phyloP scores from a whole-genome alignment of 2,113 vertebrate species.

The Zapus hudsonius region DNA sequence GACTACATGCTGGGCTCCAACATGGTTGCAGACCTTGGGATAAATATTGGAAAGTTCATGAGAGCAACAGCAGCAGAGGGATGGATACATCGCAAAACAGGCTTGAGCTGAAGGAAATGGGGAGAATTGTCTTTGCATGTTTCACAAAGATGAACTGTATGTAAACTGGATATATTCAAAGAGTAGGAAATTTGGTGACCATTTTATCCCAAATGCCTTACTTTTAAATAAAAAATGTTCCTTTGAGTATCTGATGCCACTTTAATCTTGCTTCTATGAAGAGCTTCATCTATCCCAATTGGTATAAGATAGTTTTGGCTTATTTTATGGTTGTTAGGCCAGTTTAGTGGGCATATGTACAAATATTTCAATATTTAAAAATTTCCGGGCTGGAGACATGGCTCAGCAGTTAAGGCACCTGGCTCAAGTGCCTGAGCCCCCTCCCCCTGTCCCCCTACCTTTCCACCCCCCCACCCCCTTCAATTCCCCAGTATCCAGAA shows the following conservation, averaged over 20 bases:
- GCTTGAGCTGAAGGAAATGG: neutral
- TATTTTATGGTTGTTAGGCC: neutral
- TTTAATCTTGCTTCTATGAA: neutral
- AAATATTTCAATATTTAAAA: constrained; percentile 16
- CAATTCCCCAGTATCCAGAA: too few species aligned
- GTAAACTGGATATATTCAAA: neutral
- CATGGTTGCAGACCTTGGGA: neutral
- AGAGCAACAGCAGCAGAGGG: constrained; percentile 39
- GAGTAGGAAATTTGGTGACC: neutral
- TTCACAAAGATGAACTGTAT: neutral
- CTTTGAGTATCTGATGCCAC: neutral
- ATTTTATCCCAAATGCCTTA: neutral
- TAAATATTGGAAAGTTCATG: constrained; percentile 7
- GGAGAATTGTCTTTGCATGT: neutral
- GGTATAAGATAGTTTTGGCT: neutral
- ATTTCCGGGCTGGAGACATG: too few species aligned
- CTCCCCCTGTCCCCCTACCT: too few species aligned
- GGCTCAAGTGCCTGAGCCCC: too few species aligned
- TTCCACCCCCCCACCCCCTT: too few species aligned
- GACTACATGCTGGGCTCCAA: neutral
- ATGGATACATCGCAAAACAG: fast-evolving
- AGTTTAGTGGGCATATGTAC: neutral
- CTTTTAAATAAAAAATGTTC: neutral
- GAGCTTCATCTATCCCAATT: neutral
- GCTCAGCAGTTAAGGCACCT: too few species aligned